Evolutionary conservation across 2,797 vertebrate species (phyloP), one percentile per base, ranked within the genome.

Genomic region (Potorous gilbertii): DNA sequence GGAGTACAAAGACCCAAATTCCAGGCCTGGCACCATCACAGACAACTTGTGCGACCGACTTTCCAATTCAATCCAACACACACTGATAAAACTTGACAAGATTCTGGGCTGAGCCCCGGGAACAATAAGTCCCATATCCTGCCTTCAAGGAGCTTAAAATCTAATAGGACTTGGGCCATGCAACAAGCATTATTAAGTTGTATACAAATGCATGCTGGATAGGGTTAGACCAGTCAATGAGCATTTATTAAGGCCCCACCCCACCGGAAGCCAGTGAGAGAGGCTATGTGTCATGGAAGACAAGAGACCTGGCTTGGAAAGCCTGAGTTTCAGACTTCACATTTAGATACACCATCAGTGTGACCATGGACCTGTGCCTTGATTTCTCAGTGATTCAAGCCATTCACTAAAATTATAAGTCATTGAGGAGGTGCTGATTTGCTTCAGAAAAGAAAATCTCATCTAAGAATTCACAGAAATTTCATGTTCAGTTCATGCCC

Each of bases 281-380:
- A 87, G 40, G 40, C 74, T 8, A 87, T 12, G 21, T 11, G 31
- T 16, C 34, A 13, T n/a, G 16, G 62, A 66, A 66, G 62, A 66
- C 13, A 66, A 66, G 62, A 66, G 4, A 46, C n/a, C 6, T 24
- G n/a, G 40, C 74, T 46, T 46, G 16, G n/a, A 74, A 74, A 16
- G 21, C 1, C 34, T 74, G 16, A 5, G 6, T 40, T n/a, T 74
- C n/a, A 81, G 18, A 34, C 13, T 66, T 66, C 31, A 66, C 31
- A 4, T 1, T 14, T 3, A 34, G 0, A 66, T 4, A 12, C 1
- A 57, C 56, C 1, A 21, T 57, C 5, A 34, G 2, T 10, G 18
- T 81, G n/a, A 24, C 18, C 16, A 40, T 9, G 18, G 18, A 3
- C 40, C n/a, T 81, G 18, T 10, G 18, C 8, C n/a, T 81, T 81